Evolutionary conservation across 2,888 invertebrate species (phyloP).

Genomic region (Flexamia atlantica): DNA sequence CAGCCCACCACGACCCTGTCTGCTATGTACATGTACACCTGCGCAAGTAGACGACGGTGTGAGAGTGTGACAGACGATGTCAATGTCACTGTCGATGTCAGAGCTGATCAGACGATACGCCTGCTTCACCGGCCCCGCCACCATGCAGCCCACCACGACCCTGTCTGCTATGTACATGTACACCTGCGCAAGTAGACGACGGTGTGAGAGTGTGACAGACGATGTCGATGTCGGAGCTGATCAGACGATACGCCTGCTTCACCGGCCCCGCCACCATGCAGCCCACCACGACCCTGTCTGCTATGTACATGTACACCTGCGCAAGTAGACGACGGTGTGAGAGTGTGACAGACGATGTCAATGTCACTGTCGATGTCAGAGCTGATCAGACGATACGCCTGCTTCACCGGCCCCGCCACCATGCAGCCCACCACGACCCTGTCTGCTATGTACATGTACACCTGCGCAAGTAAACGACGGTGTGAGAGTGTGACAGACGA

Average conservation of each 20-base stretch:
- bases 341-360: no score
- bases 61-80: no score
- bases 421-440: slow-evolving; percentile 88
- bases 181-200: slow-evolving; percentile 79
- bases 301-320: slow-evolving; percentile 86
- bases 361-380: no score
- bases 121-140: slow-evolving; percentile 83
- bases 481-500: no score
- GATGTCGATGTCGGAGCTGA: slow-evolving; percentile 76
- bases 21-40: slow-evolving; percentile 87
- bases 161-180: slow-evolving; percentile 86
- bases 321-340: no score
- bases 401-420: slow-evolving; percentile 83
- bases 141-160: slow-evolving; percentile 86
- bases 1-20: slow-evolving; percentile 88
- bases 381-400: slow-evolving; percentile 82
- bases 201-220: no score
- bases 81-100: no score
- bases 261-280: slow-evolving; percentile 87
- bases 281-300: slow-evolving; percentile 86
- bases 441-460: slow-evolving; percentile 85
- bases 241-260: slow-evolving; percentile 81
- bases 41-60: no score
- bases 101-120: slow-evolving; percentile 82
- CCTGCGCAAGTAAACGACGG: slow-evolving; percentile 78